Percentiles rank a stretch among this genome's conserved stretches.
Evolutionary conservation across 2,113 vertebrate species (phyloP).

Genomic region (Heteronetta atricapilla): DNA sequence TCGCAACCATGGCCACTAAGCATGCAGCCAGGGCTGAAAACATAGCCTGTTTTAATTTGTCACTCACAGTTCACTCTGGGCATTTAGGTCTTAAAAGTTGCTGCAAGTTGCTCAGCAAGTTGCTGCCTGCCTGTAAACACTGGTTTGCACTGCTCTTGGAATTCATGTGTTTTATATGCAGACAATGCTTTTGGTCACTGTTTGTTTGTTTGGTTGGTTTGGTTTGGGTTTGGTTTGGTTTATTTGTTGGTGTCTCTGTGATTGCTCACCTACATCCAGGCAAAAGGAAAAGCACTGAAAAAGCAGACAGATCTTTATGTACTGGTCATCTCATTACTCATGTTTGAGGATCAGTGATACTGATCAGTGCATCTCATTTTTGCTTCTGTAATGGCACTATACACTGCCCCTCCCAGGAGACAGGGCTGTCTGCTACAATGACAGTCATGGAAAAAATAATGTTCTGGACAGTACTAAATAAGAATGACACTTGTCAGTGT

Average conservation of each 20-base stretch:
- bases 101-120: not conserved
- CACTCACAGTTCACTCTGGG: not conserved
- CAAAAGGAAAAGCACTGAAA: not conserved
- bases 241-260: not conserved
- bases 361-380: not conserved
- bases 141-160: not conserved
- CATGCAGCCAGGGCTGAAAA: not conserved
- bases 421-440: not conserved
- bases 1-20: accelerated
- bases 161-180: not conserved
- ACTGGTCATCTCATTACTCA: not conserved
- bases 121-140: not conserved
- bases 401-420: not conserved
- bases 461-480: not conserved
- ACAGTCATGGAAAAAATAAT: not conserved
- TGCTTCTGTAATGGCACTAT: not conserved
- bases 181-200: not conserved
- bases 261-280: not conserved
- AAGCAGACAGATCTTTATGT: not conserved
- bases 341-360: not conserved
- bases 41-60: not conserved
- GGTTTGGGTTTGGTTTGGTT: not conserved
- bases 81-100: not conserved
- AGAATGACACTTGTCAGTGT: not conserved
- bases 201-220: not conserved